Base-by-base conservation (phyloP, 53 echinoderm and acorn worm genomes). In the Astropecten irregularis region DNA sequence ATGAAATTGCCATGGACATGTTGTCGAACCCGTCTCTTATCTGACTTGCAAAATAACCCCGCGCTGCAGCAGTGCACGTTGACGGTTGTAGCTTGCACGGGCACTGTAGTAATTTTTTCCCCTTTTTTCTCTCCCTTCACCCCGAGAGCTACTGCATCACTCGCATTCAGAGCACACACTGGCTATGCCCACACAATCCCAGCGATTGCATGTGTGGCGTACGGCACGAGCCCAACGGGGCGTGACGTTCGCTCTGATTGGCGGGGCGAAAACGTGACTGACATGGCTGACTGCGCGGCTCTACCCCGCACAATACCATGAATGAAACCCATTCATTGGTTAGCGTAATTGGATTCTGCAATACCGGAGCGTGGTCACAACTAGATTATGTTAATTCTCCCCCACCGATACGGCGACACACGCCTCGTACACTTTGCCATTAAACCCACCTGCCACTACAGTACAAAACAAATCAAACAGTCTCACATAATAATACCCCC, bases 41-140 rank as follows among this genome's bases (percentile, higher is more conserved):
- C 92, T 92, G 89, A 92, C 92, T 92, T 92, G 92, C 92, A 89
- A 92, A 92, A 73, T 57, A 73, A 77, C 42, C 30, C 66, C 56
- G 33, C 64, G 57, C 79, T 82, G 69, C 69, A 35, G n/a, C n/a
- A n/a, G n/a, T n/a, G n/a, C n/a, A n/a, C n/a, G n/a, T n/a, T n/a
- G n/a, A n/a, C n/a, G n/a, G n/a, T n/a, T n/a, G 37, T 23, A 82
- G 67, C 47, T 14, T 67, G 33, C 23, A 49, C 68, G n/a, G n/a
- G n/a, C n/a, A n/a, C n/a, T n/a, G n/a, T n/a, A n/a, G n/a, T n/a
- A n/a, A n/a, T n/a, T n/a, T n/a, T n/a, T n/a, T n/a, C n/a, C n/a
- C n/a, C n/a, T n/a, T n/a, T 38, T 67, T 40, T 36, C 32, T 22
- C 54, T 16, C 8, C 82, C 4, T n/a, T 7, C 27, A 47, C 47